A percentile compares a stretch with the other conserved stretches of the same genome.
Conservation (phyloP, 2,888 invertebrate species). For the Drosophila melanosoma region DNA sequence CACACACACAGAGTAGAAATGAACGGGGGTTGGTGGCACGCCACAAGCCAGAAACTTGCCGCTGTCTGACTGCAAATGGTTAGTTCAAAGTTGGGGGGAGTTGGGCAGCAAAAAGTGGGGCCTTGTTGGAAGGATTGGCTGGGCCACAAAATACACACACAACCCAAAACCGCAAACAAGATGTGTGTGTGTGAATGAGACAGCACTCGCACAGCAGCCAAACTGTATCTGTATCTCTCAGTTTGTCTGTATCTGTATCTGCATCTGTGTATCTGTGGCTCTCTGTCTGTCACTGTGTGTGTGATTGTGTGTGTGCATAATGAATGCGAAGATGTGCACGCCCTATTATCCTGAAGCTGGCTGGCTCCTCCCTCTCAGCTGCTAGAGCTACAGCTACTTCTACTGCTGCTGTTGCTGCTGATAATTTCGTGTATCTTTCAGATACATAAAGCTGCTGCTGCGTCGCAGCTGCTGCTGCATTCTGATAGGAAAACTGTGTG, state of each 20-base stretch:
- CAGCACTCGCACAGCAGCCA: constrained; percentile 44
- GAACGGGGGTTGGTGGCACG: constrained; percentile 34
- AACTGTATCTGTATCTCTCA: constrained; percentile 57
- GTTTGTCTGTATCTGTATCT: constrained; percentile 54
- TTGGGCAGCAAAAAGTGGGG: neutral
- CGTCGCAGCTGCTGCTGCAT: constrained; percentile 42
- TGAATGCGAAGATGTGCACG: constrained; percentile 83
- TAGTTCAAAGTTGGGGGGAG: neutral
- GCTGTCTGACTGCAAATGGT: constrained; percentile 68
- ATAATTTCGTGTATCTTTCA: constrained; percentile 67
- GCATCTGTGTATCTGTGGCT: constrained; percentile 45
- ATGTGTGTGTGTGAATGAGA: constrained; percentile 30
- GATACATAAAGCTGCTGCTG: constrained; percentile 60
- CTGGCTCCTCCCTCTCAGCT: constrained; percentile 69
- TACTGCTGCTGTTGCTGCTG: constrained; percentile 12
- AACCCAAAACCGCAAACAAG: constrained; percentile 32
- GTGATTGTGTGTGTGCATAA: constrained; percentile 69
- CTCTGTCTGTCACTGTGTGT: constrained; percentile 29
- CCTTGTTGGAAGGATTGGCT: constrained; percentile 23
- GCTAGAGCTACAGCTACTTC: constrained; percentile 6
- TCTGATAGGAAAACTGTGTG: constrained; percentile 56
- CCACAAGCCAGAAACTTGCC: constrained; percentile 70
- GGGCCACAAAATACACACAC: constrained; percentile 34
- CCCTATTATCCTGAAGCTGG: constrained; percentile 82
- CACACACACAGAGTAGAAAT: constrained; percentile 5